Conservation (phyloP, 2,797 vertebrate species). For the Chaenodraco wilsoni region DNA sequence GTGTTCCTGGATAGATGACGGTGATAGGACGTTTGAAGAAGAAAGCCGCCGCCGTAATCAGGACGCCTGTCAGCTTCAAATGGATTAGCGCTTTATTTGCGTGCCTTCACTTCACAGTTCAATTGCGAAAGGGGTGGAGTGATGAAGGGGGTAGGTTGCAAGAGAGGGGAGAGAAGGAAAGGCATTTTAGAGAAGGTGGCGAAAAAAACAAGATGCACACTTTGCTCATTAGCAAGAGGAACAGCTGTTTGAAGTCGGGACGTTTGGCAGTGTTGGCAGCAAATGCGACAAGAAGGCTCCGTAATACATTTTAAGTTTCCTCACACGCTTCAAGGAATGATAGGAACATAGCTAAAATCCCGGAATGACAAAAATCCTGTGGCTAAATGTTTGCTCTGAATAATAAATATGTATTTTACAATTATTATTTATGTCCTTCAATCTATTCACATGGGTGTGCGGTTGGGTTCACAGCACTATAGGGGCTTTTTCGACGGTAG, state of each 20-base stretch:
- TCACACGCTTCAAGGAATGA: conserved; percentile 50
- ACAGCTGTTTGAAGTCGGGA: conserved; percentile 73
- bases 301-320: conserved; percentile 58
- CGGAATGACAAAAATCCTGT: conserved; percentile 35
- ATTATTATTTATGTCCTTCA: conserved; percentile 8
- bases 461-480: conserved; percentile 41
- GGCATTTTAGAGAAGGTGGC: conserved; percentile 67
- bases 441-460: conserved; percentile 31
- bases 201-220: conserved; percentile 65
- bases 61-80: conserved; percentile 79
- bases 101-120: conserved; percentile 72
- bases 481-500: conserved; percentile 42
- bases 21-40: conserved; percentile 77
- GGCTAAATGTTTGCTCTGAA: conserved; percentile 45
- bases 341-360: conserved; percentile 28
- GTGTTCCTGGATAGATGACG: conserved; percentile 77
- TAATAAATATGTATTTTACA: conserved; percentile 23
- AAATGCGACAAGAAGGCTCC: conserved; percentile 56
- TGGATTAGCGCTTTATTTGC: conserved; percentile 80
- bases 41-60: conserved; percentile 76
- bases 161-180: conserved; percentile 67
- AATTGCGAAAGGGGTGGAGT: conserved; percentile 62
- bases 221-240: conserved; percentile 74
- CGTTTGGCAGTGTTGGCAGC: conserved; percentile 67
- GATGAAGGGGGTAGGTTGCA: conserved; percentile 58